phyloP scores from a whole-genome alignment of 2,888 invertebrate genomes.

The Plagodis dolabraria region DNA sequence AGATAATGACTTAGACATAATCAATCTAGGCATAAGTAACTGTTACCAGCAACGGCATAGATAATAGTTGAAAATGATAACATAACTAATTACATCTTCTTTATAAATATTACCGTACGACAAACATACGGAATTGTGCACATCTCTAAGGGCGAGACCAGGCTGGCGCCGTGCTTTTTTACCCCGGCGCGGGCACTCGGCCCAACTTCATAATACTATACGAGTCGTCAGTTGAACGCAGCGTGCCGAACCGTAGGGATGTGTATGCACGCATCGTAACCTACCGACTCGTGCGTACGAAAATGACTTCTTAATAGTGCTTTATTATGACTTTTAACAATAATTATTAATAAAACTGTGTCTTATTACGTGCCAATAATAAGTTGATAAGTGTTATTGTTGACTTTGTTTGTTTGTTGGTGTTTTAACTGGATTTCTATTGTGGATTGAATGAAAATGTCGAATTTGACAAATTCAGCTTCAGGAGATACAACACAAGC shows the following conservation, averaged over 20 bases:
- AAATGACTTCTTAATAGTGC: slow-evolving; percentile 45
- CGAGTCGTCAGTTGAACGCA: slow-evolving; percentile 67
- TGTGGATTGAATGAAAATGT: slow-evolving; percentile 64
- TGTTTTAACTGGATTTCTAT: slow-evolving; percentile 52
- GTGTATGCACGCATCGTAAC: slow-evolving; percentile 47
- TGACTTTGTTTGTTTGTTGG: slow-evolving; percentile 46
- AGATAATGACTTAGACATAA: neutral
- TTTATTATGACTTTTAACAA: slow-evolving; percentile 9
- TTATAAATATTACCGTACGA: slow-evolving; percentile 42
- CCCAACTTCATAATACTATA: slow-evolving; percentile 63
- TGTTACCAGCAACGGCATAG: too few species aligned
- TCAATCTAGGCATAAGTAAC: neutral
- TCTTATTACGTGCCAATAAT: slow-evolving; percentile 40
- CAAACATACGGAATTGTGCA: slow-evolving; percentile 37
- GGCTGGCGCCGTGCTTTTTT: slow-evolving; percentile 83
- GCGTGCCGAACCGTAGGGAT: slow-evolving; percentile 52
- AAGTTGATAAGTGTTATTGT: slow-evolving; percentile 48
- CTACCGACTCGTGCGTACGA: slow-evolving; percentile 52
- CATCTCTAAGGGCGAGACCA: slow-evolving; percentile 83
- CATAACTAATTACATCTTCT: too few species aligned
- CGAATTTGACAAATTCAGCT: slow-evolving; percentile 54
- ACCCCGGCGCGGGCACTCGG: slow-evolving; percentile 66
- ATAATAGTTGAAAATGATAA: too few species aligned
- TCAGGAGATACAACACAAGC: slow-evolving; percentile 62
- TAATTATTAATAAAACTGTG: slow-evolving; percentile 26